Evolutionary conservation across 2,113 vertebrate species (phyloP).

Genomic region (Aptenodytes patagonicus): DNA sequence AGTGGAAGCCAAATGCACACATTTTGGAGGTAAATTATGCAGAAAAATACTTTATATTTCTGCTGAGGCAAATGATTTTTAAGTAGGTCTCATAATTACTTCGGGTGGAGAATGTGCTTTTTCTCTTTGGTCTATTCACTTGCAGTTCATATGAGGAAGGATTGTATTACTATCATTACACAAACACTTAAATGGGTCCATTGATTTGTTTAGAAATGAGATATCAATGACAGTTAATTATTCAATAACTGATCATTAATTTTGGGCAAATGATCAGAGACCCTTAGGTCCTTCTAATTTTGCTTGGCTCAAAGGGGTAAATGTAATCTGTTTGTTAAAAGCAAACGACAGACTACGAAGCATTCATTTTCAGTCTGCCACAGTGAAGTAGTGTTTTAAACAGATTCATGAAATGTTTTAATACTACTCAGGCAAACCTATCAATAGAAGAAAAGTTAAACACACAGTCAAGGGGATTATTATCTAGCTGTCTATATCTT

Average conservation of each 20-base stretch:
- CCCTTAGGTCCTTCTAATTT: slow-evolving; percentile 49
- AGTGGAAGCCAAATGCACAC: background rate
- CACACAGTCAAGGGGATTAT: slow-evolving; percentile 23
- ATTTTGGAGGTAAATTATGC: slow-evolving; percentile 51
- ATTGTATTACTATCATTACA: slow-evolving; percentile 76
- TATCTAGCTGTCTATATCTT: slow-evolving; percentile 23
- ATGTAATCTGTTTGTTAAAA: slow-evolving; percentile 52
- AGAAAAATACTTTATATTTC: slow-evolving; percentile 56
- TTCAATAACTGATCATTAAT: slow-evolving; percentile 79
- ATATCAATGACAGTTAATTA: slow-evolving; percentile 74
- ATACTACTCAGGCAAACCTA: slow-evolving; percentile 27
- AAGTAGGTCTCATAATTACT: slow-evolving; percentile 52
- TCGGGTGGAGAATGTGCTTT: slow-evolving; percentile 10
- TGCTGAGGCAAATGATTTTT: slow-evolving; percentile 58
- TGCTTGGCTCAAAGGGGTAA: slow-evolving; percentile 13
- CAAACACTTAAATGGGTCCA: slow-evolving; percentile 75
- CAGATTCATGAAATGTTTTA: slow-evolving; percentile 56
- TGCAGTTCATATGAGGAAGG: slow-evolving; percentile 66
- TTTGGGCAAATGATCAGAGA: slow-evolving; percentile 66
- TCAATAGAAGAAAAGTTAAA: slow-evolving; percentile 52
- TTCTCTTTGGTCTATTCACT: slow-evolving; percentile 66
- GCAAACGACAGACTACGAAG: background rate
- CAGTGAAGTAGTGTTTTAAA: slow-evolving; percentile 47
- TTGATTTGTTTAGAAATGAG: slow-evolving; percentile 75
- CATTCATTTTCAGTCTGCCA: slow-evolving; percentile 45